Evolutionary conservation across 2,888 invertebrate genomes (phyloP).

Genomic region (Atethmia centrago): DNA sequence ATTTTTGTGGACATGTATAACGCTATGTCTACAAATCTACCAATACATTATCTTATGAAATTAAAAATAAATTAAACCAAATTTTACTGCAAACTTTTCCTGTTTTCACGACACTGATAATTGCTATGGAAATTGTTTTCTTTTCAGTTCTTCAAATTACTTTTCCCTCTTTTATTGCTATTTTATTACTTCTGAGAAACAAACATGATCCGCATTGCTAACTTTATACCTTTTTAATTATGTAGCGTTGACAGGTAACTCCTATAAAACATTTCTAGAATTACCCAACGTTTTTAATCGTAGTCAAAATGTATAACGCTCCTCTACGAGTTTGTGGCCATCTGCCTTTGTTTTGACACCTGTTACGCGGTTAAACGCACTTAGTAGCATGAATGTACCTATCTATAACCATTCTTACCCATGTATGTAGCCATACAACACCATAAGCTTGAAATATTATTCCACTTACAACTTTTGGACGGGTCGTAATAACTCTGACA

Average conservation of each 20-base stretch:
- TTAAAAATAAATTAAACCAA: background rate
- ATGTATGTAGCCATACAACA: constrained; percentile 16
- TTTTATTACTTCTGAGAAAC: constrained; percentile 21
- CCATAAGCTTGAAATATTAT: constrained; percentile 46
- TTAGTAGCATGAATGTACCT: constrained; percentile 32
- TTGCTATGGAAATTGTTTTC: constrained; percentile 9
- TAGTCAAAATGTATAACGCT: constrained; percentile 53
- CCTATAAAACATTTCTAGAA: constrained; percentile 26
- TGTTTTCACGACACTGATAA: background rate
- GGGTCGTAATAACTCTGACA: constrained; percentile 54
- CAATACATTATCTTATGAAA: background rate
- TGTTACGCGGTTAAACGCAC: constrained; percentile 72
- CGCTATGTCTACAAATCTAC: no score
- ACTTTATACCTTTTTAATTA: constrained; percentile 34
- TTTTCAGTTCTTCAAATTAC: constrained; percentile 1
- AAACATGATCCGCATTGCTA: constrained; percentile 11
- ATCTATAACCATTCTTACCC: constrained; percentile 26
- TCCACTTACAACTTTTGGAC: constrained; percentile 43
- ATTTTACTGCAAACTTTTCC: constrained; percentile 1
- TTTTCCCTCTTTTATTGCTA: constrained; percentile 24
- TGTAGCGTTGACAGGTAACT: constrained; percentile 17
- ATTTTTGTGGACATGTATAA: constrained; percentile 21
- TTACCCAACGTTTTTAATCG: background rate
- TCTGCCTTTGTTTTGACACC: constrained; percentile 77
- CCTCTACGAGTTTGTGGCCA: constrained; percentile 54